Conservation (phyloP, 2,797 vertebrate genomes). For the Aquila chrysaetos region DNA sequence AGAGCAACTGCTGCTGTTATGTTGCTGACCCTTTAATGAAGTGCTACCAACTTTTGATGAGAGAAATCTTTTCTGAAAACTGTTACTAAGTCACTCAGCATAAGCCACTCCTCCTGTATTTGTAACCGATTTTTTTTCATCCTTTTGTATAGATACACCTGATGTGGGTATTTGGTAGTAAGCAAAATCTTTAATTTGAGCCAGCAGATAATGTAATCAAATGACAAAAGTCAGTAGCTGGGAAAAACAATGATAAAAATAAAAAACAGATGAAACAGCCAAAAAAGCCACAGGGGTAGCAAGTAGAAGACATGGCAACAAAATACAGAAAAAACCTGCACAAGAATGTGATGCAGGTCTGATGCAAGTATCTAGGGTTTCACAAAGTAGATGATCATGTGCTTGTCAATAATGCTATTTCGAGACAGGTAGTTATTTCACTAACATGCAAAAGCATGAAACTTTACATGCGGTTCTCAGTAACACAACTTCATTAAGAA, state of each 20-base stretch:
- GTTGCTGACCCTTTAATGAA: not conserved
- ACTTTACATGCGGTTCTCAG: not conserved
- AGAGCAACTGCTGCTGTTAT: not conserved
- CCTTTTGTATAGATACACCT: not conserved
- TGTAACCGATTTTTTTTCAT: not conserved
- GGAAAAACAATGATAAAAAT: not conserved
- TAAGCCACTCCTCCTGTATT: not conserved
- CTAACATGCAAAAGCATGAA: conserved; percentile 26
- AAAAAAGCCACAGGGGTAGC: not conserved
- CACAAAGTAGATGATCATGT: not conserved
- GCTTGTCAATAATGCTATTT: not conserved
- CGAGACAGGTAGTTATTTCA: conserved; percentile 42
- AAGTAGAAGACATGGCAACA: not conserved
- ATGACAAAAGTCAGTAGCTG: not conserved
- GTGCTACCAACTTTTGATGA: not conserved
- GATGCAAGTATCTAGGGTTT: conserved; percentile 21
- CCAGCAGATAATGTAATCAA: not conserved
- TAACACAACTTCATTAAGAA: not conserved
- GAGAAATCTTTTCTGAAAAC: not conserved
- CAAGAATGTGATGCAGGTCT: not conserved
- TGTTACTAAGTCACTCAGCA: not conserved
- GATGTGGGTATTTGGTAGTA: not conserved
- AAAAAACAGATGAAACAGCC: not conserved
- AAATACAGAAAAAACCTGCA: not conserved
- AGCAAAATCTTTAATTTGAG: not conserved